phyloP scores from a whole-genome alignment of 2,888 invertebrate species.

The Drosophila quasianomalipes region DNA sequence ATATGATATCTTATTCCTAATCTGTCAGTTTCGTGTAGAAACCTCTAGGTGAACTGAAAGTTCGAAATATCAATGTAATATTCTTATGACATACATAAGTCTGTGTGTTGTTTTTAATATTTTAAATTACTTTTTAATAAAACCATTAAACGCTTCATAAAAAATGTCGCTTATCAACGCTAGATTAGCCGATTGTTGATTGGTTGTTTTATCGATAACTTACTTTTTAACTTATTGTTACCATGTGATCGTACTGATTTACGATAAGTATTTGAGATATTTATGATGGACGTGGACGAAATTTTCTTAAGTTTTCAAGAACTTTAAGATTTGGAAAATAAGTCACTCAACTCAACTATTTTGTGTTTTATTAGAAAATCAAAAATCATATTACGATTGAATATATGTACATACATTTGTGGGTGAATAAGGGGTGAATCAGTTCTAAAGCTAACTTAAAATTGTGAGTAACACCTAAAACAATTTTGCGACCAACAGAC shows the following conservation, averaged over 20 bases:
- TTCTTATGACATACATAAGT: background rate
- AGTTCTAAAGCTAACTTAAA: slow-evolving; percentile 44
- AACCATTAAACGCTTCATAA: background rate
- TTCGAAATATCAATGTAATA: background rate
- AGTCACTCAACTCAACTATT: slow-evolving; percentile 1
- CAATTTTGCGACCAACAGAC: slow-evolving; percentile 53
- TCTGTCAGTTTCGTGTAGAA: slow-evolving; percentile 7
- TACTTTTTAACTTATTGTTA: slow-evolving; percentile 17
- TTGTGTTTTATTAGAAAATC: slow-evolving; percentile 39
- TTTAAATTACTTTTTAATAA: background rate
- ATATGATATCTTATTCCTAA: slow-evolving; percentile 13
- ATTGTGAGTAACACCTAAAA: slow-evolving; percentile 49
- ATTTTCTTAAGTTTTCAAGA: slow-evolving; percentile 1
- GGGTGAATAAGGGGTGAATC: background rate
- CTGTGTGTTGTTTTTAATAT: background rate
- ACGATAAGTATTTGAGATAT: slow-evolving; percentile 41
- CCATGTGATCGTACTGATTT: slow-evolving; percentile 41
- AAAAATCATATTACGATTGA: background rate
- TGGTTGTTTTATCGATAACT: slow-evolving; percentile 34
- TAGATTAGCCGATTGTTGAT: slow-evolving; percentile 31
- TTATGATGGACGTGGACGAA: slow-evolving; percentile 27
- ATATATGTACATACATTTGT: background rate
- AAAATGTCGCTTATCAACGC: slow-evolving; percentile 42
- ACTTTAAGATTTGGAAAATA: background rate
- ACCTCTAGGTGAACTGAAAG: background rate